Conservation (phyloP, 2,888 invertebrate species). For the Stenodera caucasica region DNA sequence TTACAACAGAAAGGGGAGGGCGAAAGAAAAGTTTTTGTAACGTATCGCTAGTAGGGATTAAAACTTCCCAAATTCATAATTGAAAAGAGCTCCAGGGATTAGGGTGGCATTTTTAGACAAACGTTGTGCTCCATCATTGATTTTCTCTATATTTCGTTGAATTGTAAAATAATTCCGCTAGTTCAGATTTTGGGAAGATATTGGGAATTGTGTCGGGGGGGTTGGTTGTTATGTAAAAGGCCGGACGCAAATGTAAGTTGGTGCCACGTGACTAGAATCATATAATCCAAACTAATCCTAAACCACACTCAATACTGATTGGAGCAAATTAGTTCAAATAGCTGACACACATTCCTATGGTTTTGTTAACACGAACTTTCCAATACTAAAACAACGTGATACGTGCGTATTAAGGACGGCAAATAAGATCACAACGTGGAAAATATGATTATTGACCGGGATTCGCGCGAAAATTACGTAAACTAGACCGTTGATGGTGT, state of each 20-base stretch:
- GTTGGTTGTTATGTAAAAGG: neutral
- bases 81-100: neutral
- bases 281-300: constrained; percentile 22
- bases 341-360: constrained; percentile 13
- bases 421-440: neutral
- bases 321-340: constrained; percentile 29
- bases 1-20: neutral
- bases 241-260: neutral
- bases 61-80: neutral
- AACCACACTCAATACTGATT: constrained; percentile 31
- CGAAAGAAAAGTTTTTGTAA: too few species aligned
- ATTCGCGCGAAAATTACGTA: neutral
- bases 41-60: neutral
- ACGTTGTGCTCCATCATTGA: too few species aligned
- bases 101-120: neutral
- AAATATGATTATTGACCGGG: too few species aligned
- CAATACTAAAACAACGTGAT: neutral
- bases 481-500: too few species aligned
- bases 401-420: constrained; percentile 5
- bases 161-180: too few species aligned
- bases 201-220: neutral
- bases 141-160: too few species aligned
- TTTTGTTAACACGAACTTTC: constrained; percentile 4
- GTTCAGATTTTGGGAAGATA: neutral
- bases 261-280: constrained; percentile 27